phyloP scores from a whole-genome alignment of 1,140 invertebrate genomes.

The Drosophila equinoxialis region DNA sequence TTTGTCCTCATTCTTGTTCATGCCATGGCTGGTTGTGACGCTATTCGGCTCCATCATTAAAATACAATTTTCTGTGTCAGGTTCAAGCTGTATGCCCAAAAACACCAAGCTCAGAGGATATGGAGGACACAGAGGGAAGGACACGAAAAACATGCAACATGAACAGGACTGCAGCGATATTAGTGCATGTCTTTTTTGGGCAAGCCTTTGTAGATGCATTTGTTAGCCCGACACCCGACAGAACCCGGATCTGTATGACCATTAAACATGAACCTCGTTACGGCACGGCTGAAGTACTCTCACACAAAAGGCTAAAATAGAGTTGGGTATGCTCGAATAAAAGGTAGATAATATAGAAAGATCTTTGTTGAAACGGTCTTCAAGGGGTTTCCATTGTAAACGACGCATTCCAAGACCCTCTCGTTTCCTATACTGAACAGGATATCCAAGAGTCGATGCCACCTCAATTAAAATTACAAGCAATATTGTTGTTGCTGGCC shows the following conservation, averaged over 20 bases:
- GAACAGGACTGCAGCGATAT: constrained; percentile 60
- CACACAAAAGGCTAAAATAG: too few species aligned
- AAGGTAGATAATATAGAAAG: too few species aligned
- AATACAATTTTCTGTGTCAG: constrained; percentile 82
- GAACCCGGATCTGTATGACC: constrained; percentile 59
- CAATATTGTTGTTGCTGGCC: constrained; percentile 28
- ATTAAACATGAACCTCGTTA: constrained; percentile 81
- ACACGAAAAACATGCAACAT: constrained; percentile 54
- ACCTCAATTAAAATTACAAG: background rate
- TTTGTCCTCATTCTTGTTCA: constrained; percentile 22
- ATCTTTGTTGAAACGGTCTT: too few species aligned
- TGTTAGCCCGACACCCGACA: constrained; percentile 50
- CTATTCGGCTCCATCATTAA: constrained; percentile 70
- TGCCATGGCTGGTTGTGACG: constrained; percentile 41
- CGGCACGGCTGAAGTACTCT: constrained; percentile 54
- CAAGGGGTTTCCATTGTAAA: background rate
- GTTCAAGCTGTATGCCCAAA: constrained; percentile 70
- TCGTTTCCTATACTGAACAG: background rate
- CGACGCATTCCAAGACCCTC: too few species aligned
- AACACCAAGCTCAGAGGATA: constrained; percentile 32
- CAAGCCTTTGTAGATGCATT: constrained; percentile 64
- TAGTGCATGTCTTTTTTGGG: constrained; percentile 72
- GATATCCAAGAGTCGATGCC: constrained; percentile 15
- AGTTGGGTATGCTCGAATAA: too few species aligned
- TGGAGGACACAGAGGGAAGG: background rate